Evolutionary conservation across 2,113 vertebrate species (phyloP), one percentile per base, ranked within the genome.

Genomic region (Pogona vitticeps): DNA sequence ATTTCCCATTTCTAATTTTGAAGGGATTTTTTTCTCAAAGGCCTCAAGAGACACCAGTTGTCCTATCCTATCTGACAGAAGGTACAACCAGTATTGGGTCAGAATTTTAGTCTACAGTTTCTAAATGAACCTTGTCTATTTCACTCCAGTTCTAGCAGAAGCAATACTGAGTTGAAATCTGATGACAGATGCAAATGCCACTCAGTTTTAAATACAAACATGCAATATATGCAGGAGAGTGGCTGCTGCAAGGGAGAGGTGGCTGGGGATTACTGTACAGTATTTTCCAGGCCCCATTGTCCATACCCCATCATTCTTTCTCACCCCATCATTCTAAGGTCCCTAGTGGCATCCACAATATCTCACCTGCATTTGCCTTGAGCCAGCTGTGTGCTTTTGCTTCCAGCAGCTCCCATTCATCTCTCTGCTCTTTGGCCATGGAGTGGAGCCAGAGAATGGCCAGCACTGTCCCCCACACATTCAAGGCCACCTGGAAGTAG

Each of bases 371-470:
- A 3, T 59, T 83, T 1, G 0, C 3, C 15, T 28, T 83, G 70
- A 95, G 73, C 92, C 95, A 95, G 90, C 91, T 97, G 94, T 96
- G 84, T 96, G 96, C 93, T n/a, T 96, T 96, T 88, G 94, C 91
- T 85, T 96, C 95, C 94, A 96, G 86, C 88, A 97, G 90, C 89
- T 97, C 95, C 97, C 95, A 97, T 90, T 97, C 96, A 3, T 94
- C 95, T 76, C 93, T 91, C 72, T 86, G 79, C 42, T 95, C 93
- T 68, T 73, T 85, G 70, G 94, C 94, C 59, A 92, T 96, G 33
- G 88, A 94, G 88, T 97, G 92, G 26, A 98, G 96, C 98, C 98
- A 98, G 59, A 97, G 86, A 89, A 98, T 92, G 21, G 97, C 97
- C 90, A 98, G 91, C 40, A 97, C 83, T 3, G 97, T 98, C 73